Evolutionary conservation across 2,797 vertebrate species (phyloP).

Genomic region (Diplodus sargus): DNA sequence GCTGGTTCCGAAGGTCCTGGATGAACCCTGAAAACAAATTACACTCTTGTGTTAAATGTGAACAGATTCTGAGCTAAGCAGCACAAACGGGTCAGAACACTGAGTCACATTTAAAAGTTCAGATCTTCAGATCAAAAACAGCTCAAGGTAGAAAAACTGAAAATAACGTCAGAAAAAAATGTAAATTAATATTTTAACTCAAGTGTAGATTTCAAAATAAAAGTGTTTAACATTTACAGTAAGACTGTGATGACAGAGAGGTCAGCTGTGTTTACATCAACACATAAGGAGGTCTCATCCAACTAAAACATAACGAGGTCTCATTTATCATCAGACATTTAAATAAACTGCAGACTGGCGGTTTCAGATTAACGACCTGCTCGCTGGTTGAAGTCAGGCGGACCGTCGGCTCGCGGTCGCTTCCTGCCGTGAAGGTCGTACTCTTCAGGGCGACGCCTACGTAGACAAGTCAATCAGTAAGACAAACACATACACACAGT

Average conservation of each 20-base stretch:
- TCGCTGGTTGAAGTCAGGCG: constrained; percentile 96
- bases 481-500: constrained; percentile 62
- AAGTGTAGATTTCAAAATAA: too few species aligned
- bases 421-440: constrained; percentile 99
- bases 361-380: constrained; percentile 89
- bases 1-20: constrained; percentile 95
- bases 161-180: neutral
- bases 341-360: neutral
- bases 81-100: too few species aligned
- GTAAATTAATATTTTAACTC: too few species aligned
- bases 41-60: neutral
- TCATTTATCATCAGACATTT: neutral
- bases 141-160: neutral
- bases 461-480: constrained; percentile 91
- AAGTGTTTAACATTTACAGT: too few species aligned
- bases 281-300: neutral
- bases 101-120: too few species aligned
- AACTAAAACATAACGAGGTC: neutral
- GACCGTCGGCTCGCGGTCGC: constrained; percentile 96
- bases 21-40: constrained; percentile 89
- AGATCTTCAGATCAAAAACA: neutral
- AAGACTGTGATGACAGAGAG: neutral
- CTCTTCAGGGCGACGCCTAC: constrained; percentile 99
- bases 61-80: neutral
- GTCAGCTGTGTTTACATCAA: too few species aligned